Evolutionary conservation across 2,888 invertebrate genomes (phyloP).

Genomic region (Stomorhina lunata): DNA sequence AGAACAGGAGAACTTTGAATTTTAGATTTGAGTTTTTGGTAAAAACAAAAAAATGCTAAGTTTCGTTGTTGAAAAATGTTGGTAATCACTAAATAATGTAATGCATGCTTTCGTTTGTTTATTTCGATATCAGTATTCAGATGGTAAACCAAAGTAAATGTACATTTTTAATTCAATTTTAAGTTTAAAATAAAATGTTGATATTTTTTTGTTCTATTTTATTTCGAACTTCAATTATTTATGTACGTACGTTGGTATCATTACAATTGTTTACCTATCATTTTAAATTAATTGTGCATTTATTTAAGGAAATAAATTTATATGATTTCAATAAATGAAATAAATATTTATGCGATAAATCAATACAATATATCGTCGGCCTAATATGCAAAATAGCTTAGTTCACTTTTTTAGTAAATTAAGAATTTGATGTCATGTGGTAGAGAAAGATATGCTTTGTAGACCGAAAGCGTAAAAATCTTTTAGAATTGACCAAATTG

Average conservation of each 20-base stretch:
- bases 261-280: slow-evolving; percentile 12
- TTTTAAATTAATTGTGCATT: slow-evolving; percentile 23
- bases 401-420: too few relatives aligned
- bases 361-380: too few relatives aligned
- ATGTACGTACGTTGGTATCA: too few relatives aligned
- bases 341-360: background rate
- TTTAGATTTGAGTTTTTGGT: background rate
- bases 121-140: too few relatives aligned
- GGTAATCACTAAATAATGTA: slow-evolving; percentile 14
- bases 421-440: too few relatives aligned
- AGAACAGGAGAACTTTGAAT: background rate
- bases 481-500: too few relatives aligned
- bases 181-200: background rate
- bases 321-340: background rate
- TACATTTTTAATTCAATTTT: slow-evolving; percentile 34
- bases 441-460: too few relatives aligned
- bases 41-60: background rate
- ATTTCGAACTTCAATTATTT: background rate
- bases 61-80: background rate
- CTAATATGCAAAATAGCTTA: too few relatives aligned
- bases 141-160: background rate
- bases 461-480: too few relatives aligned
- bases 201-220: background rate
- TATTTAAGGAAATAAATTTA: background rate
- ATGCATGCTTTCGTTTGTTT: background rate